phyloP scores from a whole-genome alignment of 2,888 invertebrate genomes.

The Diaperis boleti region DNA sequence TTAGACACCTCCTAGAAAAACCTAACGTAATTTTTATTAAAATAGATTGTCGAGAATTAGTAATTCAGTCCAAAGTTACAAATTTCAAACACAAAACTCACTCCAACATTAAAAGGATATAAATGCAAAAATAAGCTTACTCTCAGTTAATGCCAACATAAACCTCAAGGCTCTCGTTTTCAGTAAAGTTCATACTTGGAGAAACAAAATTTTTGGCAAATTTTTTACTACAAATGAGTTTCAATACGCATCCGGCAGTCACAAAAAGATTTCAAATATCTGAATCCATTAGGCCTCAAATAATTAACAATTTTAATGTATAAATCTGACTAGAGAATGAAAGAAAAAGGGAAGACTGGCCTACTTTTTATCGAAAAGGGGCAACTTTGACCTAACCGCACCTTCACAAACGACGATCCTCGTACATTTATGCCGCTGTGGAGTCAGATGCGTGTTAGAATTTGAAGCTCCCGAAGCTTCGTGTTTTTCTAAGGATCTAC shows the following conservation, averaged over 20 bases:
- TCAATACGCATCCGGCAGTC: neutral
- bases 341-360: slow-evolving; percentile 54
- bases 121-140: slow-evolving; percentile 14
- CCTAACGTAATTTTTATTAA: no score
- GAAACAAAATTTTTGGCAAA: no score
- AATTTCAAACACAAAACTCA: slow-evolving; percentile 14
- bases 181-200: neutral
- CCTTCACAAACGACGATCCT: slow-evolving; percentile 87
- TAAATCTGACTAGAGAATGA: slow-evolving; percentile 55
- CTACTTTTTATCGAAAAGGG: slow-evolving; percentile 82
- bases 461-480: slow-evolving; percentile 45
- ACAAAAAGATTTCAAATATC: slow-evolving; percentile 17
- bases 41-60: neutral
- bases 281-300: slow-evolving; percentile 27
- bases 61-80: neutral
- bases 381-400: slow-evolving; percentile 87
- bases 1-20: no score
- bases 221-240: neutral
- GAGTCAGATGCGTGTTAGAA: slow-evolving; percentile 28
- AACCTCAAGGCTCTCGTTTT: neutral
- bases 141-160: neutral
- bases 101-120: slow-evolving; percentile 16
- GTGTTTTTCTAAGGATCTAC: slow-evolving; percentile 60
- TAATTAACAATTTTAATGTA: slow-evolving; percentile 18
- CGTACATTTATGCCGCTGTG: slow-evolving; percentile 66